A percentile compares a stretch with the other conserved stretches of the same genome.
These are phyloP conservation scores for Dastarcus helophoroides DNA, from an alignment of 2,888 invertebrate genomes.

Conservation along the genomic window DNA sequence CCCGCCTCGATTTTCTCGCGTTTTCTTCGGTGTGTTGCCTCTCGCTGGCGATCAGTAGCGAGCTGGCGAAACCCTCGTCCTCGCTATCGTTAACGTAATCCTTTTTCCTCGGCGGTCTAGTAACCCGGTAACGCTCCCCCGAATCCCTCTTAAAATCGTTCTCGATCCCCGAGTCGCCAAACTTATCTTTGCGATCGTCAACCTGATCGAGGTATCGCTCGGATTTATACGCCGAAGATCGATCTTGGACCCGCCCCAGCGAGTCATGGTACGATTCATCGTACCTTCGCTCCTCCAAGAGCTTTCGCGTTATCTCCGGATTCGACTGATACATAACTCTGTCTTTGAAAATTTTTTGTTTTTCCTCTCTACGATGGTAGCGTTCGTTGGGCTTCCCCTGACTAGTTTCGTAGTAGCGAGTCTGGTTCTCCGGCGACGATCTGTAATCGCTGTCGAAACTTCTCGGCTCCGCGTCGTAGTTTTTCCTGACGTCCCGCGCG, in stretches of 20 bases:
- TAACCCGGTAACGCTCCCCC: conserved; percentile 33
- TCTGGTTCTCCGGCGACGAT: conserved; percentile 50
- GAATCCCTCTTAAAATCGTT: conserved; percentile 69
- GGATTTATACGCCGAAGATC: conserved; percentile 28
- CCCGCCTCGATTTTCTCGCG: conserved; percentile 26
- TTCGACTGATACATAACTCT: conserved; percentile 49
- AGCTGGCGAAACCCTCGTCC: conserved; percentile 59
- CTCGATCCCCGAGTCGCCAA: conserved; percentile 71
- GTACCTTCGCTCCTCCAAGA: conserved; percentile 31
- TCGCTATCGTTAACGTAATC: conserved; percentile 44
- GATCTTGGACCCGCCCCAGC: conserved; percentile 45
- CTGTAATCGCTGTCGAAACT: conserved; percentile 52
- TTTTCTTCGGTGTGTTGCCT: conserved; percentile 61
- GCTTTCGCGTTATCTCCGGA: conserved; percentile 47
- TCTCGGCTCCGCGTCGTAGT: conserved; percentile 47
- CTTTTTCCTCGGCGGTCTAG: conserved; percentile 19
- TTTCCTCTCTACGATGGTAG: conserved; percentile 21
- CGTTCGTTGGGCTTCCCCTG: conserved; percentile 23
- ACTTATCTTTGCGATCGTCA: conserved; percentile 47
- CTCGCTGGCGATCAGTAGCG: conserved; percentile 60
- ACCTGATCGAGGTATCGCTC: conserved; percentile 38
- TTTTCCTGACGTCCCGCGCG: conserved; percentile 38
- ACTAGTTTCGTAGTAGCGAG: conserved; percentile 30
- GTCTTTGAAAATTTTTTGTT: conserved; percentile 29
- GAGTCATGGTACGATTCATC: conserved; percentile 46